Conservation (phyloP, 2,888 invertebrate species). For the Diplolepis rosae region DNA sequence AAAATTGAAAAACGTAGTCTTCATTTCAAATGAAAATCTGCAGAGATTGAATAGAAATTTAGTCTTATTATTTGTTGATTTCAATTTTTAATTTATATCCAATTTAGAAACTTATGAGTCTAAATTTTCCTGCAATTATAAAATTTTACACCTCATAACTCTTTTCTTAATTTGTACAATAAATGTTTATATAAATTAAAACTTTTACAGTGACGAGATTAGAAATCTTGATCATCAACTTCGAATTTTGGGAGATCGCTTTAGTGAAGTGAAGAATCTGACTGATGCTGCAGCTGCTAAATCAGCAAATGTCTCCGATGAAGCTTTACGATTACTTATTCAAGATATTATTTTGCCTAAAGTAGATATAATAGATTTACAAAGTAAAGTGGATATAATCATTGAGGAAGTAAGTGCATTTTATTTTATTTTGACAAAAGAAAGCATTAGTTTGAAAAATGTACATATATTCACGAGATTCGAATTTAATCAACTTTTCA, state of each 20-base stretch:
- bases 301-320: constrained; percentile 86
- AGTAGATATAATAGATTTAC: constrained; percentile 83
- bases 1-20: too few species aligned
- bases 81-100: too few species aligned
- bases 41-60: too few species aligned
- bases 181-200: too few species aligned
- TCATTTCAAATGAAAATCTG: too few species aligned
- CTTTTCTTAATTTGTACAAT: too few species aligned
- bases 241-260: constrained; percentile 80
- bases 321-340: constrained; percentile 87
- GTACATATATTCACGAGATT: too few species aligned
- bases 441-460: too few species aligned
- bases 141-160: too few species aligned
- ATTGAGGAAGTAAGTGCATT: constrained; percentile 78
- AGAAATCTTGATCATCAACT: constrained; percentile 81
- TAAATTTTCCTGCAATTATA: too few species aligned
- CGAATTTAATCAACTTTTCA: constrained; percentile 45
- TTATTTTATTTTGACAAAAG: neutral
- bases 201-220: constrained; percentile 79
- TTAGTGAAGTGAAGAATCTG: constrained; percentile 81
- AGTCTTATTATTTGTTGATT: too few species aligned
- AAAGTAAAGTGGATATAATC: constrained; percentile 81
- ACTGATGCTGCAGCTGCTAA: constrained; percentile 84
- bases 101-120: too few species aligned
- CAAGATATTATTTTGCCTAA: constrained; percentile 86